Evolutionary conservation across 2,797 vertebrate species (phyloP).

Genomic region (Mus spretus): DNA sequence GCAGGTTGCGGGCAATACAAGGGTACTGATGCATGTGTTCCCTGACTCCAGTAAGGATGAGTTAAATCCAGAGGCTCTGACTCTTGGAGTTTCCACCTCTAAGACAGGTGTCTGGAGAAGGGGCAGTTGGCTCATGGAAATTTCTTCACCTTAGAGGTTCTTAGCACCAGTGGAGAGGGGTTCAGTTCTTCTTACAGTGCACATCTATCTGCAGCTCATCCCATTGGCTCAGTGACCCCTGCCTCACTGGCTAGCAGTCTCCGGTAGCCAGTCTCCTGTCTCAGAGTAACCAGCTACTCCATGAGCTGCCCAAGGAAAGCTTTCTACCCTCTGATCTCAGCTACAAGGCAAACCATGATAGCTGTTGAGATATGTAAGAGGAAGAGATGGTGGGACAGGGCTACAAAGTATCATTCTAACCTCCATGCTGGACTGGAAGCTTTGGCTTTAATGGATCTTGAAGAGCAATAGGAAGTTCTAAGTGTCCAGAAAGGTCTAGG

Average conservation of each 20-base stretch:
- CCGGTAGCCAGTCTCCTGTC: neutral
- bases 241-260: neutral
- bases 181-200: slow-evolving; percentile 4
- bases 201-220: slow-evolving; percentile 43
- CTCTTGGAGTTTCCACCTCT: neutral
- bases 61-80: neutral
- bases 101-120: neutral
- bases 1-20: neutral
- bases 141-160: neutral
- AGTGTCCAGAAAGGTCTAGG: neutral
- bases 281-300: slow-evolving; percentile 23
- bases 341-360: neutral
- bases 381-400: neutral
- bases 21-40: neutral
- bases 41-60: neutral
- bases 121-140: neutral
- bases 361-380: neutral
- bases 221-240: neutral
- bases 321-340: slow-evolving; percentile 52
- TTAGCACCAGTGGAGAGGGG: neutral
- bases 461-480: neutral
- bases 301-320: slow-evolving; percentile 29
- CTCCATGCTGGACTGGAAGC: neutral
- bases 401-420: neutral
- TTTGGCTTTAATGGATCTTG: neutral